Evolutionary conservation across 2,888 invertebrate species (phyloP).

Genomic region (Tanytarsus gracilentus): DNA sequence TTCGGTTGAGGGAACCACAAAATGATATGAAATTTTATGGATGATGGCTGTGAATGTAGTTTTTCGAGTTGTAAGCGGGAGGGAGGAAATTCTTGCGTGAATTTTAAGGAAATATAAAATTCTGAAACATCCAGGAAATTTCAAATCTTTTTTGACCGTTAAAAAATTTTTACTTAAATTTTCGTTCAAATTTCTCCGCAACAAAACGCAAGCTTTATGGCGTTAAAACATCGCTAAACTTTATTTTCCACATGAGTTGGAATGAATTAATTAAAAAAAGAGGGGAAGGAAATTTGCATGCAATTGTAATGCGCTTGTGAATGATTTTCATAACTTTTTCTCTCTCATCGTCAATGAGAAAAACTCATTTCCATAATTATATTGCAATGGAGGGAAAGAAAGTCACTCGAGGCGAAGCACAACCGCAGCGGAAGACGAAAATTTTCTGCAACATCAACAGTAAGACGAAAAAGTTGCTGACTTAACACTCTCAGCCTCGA

Average conservation of each 20-base stretch:
- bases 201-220: too few relatives aligned
- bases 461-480: neutral
- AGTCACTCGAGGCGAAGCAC: neutral
- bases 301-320: constrained; percentile 2
- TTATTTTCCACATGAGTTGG: constrained; percentile 8
- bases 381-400: neutral
- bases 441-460: neutral
- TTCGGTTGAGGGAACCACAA: neutral
- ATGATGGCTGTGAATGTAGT: neutral
- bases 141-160: too few relatives aligned
- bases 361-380: too few relatives aligned
- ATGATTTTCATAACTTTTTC: neutral
- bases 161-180: too few relatives aligned
- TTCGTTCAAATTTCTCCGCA: too few relatives aligned
- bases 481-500: too few relatives aligned
- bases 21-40: too few relatives aligned
- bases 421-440: neutral
- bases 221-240: neutral
- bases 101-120: too few relatives aligned
- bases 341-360: too few relatives aligned
- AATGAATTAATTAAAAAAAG: constrained; percentile 14
- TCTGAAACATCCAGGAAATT: too few relatives aligned
- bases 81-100: too few relatives aligned
- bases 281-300: constrained; percentile 5
- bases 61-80: too few relatives aligned